Evolutionary conservation across 2,113 vertebrate genomes (phyloP).

Genomic region (Rafetus swinhoei): DNA sequence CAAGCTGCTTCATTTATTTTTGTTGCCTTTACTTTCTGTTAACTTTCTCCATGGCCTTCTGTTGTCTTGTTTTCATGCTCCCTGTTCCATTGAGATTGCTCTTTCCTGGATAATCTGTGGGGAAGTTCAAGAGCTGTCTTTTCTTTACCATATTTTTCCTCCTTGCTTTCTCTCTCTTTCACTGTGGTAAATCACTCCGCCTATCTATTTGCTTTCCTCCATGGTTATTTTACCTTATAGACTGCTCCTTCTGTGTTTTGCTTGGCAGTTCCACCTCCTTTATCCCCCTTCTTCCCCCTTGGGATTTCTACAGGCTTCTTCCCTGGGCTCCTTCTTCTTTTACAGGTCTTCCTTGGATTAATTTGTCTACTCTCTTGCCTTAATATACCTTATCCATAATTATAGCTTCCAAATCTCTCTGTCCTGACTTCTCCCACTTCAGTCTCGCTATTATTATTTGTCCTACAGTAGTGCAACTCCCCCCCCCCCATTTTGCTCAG

Average conservation of each 20-base stretch:
- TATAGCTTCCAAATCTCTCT: not conserved
- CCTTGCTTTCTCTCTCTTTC: not conserved
- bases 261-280: not conserved
- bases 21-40: constrained; percentile 34
- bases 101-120: not conserved
- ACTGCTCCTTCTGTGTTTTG: not conserved
- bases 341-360: not conserved
- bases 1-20: constrained; percentile 33
- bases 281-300: not conserved
- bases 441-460: not conserved
- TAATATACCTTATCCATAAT: not conserved
- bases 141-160: not conserved
- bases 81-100: not conserved
- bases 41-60: constrained; percentile 47
- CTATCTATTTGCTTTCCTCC: not conserved
- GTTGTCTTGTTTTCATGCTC: not conserved
- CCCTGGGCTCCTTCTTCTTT: not conserved
- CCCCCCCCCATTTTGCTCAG: not conserved
- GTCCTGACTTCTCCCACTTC: not conserved
- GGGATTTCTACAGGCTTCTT: not conserved
- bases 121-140: not conserved
- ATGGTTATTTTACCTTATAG: not conserved
- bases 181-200: not conserved
- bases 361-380: not conserved
- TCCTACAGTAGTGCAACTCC: fast-evolving